Evolutionary conservation across 2,113 vertebrate species (phyloP).

Genomic region (Zonotrichia leucophrys): DNA sequence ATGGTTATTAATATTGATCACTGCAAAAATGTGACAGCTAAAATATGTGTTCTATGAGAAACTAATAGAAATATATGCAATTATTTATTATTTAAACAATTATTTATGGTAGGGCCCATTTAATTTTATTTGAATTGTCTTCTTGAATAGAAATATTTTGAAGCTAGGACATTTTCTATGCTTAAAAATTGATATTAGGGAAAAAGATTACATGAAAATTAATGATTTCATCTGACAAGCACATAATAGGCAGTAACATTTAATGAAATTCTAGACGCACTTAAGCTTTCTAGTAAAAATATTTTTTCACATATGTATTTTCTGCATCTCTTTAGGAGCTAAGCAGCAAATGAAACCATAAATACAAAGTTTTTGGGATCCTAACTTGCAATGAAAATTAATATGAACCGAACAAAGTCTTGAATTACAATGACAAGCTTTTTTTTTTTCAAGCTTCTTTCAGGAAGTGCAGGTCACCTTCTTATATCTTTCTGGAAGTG

Average conservation of each 20-base stretch:
- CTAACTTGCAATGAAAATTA: background rate
- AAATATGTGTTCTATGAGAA: background rate
- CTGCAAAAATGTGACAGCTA: background rate
- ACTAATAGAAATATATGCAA: background rate
- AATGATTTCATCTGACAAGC: background rate
- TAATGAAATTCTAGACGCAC: background rate
- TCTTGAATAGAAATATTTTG: background rate
- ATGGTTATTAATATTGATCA: rapidly evolving
- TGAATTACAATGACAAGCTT: background rate
- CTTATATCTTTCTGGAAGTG: background rate
- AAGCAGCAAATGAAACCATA: background rate
- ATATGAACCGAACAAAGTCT: background rate
- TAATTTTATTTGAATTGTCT: background rate
- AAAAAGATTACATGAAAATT: background rate
- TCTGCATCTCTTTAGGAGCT: background rate
- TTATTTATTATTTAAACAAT: background rate
- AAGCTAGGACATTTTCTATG: background rate
- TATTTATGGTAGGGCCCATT: background rate
- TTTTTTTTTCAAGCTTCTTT: background rate
- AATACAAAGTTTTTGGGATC: background rate
- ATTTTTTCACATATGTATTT: background rate
- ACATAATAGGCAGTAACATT: background rate
- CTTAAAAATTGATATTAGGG: background rate
- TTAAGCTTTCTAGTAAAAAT: background rate
- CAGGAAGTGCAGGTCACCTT: background rate